These are phyloP conservation scores for Mallateleia sp. DNA, from an alignment of 2,888 invertebrate species.

Conservation along the genomic window DNA sequence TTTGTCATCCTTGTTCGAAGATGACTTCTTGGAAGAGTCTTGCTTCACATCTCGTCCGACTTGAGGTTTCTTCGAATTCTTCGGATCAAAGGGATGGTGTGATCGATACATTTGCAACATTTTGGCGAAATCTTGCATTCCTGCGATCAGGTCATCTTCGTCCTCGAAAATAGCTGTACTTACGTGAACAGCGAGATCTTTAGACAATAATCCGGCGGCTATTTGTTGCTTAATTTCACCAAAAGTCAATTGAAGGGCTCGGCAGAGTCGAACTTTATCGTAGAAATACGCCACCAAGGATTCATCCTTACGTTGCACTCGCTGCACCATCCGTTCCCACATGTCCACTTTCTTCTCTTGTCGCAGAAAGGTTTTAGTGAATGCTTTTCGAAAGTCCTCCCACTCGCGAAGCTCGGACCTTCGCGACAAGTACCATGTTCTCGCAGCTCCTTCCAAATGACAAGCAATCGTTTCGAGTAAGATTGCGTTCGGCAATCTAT, in stretches of 20 bases:
- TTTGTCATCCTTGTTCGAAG: background rate
- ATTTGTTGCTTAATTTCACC: constrained; percentile 31
- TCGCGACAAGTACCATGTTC: constrained; percentile 20
- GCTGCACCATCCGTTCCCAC: constrained; percentile 32
- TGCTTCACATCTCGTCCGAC: background rate
- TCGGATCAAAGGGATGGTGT: background rate
- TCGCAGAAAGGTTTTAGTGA: constrained; percentile 36
- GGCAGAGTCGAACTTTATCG: constrained; percentile 39
- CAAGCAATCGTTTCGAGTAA: constrained; percentile 17
- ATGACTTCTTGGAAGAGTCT: background rate
- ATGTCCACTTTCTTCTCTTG: background rate
- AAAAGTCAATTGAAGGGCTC: constrained; percentile 17
- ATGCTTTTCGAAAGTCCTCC: constrained; percentile 12
- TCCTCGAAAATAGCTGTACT: background rate
- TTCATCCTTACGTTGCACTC: background rate
- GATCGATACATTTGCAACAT: constrained; percentile 8
- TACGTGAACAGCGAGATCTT: constrained; percentile 31
- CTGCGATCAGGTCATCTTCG: constrained; percentile 23
- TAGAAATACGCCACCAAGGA: constrained; percentile 27
- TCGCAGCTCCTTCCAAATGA: constrained; percentile 27
- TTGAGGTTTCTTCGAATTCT: background rate
- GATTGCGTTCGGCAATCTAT: constrained; percentile 43
- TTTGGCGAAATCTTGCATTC: background rate
- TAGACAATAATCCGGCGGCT: constrained; percentile 20
- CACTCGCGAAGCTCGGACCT: background rate